A percentile compares a stretch with the other conserved stretches of the same genome.
phyloP scores from a whole-genome alignment of 2,888 invertebrate genomes.

The Pachycephus smyrnensis region DNA sequence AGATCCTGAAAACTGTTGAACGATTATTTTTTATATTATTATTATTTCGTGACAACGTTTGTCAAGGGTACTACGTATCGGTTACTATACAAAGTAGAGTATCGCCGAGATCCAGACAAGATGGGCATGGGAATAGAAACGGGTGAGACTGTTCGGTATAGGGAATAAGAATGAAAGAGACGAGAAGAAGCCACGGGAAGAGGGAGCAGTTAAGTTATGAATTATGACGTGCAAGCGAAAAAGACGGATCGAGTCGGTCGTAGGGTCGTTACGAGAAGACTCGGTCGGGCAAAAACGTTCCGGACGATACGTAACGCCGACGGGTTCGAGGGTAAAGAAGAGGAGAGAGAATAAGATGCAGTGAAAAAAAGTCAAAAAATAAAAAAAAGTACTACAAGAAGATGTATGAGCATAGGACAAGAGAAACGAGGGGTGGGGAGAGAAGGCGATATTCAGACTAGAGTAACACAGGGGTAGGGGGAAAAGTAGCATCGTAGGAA shows the following conservation, averaged over 20 bases:
- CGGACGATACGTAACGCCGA: conserved; percentile 22
- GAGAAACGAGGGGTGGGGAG: too few relatives aligned
- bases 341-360: conserved; percentile 29
- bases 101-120: neutral
- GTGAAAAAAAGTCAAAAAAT: neutral
- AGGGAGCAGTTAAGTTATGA: conserved; percentile 64
- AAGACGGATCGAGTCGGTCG: conserved; percentile 56
- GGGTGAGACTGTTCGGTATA: conserved; percentile 33
- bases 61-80: neutral
- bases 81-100: neutral
- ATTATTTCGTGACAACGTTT: neutral
- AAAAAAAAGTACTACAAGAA: neutral
- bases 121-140: conserved; percentile 17
- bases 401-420: neutral
- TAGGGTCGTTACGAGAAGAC: conserved; percentile 54
- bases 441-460: too few relatives aligned
- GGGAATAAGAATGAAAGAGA: conserved; percentile 26
- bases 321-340: conserved; percentile 31
- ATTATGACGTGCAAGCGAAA: conserved; percentile 57
- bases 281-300: conserved; percentile 47
- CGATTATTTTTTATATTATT: neutral
- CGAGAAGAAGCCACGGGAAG: conserved; percentile 37
- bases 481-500: neutral
- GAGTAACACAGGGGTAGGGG: conserved; percentile 11
- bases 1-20: neutral